Evolutionary conservation across 2,113 vertebrate species (phyloP).

Genomic region (Ceyx margarethae): DNA sequence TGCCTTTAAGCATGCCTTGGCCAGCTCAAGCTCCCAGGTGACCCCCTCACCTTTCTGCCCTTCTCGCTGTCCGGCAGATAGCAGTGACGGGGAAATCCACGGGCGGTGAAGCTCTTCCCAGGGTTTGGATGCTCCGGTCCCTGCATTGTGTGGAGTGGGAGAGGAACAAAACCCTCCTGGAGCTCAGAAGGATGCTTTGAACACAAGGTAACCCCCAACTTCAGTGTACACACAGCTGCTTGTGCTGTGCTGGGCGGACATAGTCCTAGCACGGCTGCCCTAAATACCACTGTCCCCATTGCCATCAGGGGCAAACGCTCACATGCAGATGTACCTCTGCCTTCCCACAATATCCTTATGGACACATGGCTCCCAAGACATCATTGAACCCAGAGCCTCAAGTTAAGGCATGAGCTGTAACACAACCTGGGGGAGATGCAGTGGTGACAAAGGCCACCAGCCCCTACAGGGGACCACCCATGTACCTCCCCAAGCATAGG

Average conservation of each 20-base stretch:
- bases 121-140: slow-evolving; percentile 92
- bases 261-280: not conserved
- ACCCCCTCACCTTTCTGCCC: slow-evolving; percentile 85
- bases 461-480: not conserved
- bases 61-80: slow-evolving; percentile 96
- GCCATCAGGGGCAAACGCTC: not conserved
- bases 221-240: not conserved
- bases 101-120: slow-evolving; percentile 91
- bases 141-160: slow-evolving; percentile 61
- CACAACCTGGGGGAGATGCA: fast-evolving
- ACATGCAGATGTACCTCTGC: not conserved
- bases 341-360: not conserved
- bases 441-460: not conserved
- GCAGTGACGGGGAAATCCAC: slow-evolving; percentile 93
- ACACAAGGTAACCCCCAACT: not conserved
- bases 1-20: fast-evolving
- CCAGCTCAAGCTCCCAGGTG: fast-evolving
- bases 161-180: not conserved
- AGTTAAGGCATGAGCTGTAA: not conserved
- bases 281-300: fast-evolving
- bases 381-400: not conserved
- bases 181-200: not conserved
- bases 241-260: fast-evolving
- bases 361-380: not conserved
- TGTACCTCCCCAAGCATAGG: not conserved